Evolutionary conservation across 2,113 vertebrate genomes (phyloP).

Genomic region (Hippocampus guttulatus): DNA sequence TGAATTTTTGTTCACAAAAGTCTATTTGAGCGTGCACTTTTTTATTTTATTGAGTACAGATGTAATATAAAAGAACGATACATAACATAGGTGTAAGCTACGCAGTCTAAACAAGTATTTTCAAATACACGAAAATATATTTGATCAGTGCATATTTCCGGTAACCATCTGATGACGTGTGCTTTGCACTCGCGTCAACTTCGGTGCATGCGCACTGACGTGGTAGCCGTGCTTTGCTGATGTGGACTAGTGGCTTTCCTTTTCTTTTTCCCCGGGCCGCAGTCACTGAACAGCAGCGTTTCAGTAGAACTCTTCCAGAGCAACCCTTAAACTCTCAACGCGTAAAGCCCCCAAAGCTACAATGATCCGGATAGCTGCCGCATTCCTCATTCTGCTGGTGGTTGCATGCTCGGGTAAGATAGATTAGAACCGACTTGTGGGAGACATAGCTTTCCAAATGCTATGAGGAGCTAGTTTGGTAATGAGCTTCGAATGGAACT

Average conservation of each 20-base stretch:
- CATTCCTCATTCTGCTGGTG: conserved; percentile 55
- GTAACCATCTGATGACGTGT: not conserved
- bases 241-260: not conserved
- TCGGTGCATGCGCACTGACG: not conserved
- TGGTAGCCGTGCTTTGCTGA: not conserved
- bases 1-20: too few species aligned
- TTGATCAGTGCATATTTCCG: not conserved
- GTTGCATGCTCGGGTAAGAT: conserved; percentile 61
- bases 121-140: too few species aligned
- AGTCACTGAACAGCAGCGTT: not conserved
- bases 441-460: not conserved
- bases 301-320: not conserved
- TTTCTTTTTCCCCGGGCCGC: not conserved
- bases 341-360: conserved; percentile 9
- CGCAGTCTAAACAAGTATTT: too few species aligned
- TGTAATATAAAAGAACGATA: too few species aligned
- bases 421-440: too few species aligned
- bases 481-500: not conserved
- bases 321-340: not conserved
- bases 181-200: accelerated
- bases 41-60: too few species aligned
- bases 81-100: too few species aligned
- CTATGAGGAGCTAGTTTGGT: not conserved
- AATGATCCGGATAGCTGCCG: conserved; percentile 57
- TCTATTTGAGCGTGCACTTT: too few species aligned